phyloP scores from a whole-genome alignment of 2,888 invertebrate species.

The Hoplodrina blanda region DNA sequence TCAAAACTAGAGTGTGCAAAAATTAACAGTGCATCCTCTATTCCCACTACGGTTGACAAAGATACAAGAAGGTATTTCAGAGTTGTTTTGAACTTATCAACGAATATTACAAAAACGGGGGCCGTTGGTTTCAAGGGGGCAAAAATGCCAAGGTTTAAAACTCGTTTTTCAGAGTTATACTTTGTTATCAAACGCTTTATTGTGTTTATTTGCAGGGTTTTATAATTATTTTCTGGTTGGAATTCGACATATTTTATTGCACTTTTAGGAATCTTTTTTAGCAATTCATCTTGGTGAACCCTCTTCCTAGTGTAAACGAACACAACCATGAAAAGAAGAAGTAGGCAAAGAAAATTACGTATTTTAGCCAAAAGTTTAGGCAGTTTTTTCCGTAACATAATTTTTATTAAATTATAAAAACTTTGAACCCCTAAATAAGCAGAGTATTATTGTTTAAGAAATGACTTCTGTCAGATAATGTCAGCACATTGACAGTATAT shows the following conservation, averaged over 20 bases:
- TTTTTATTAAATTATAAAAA: slow-evolving; percentile 1
- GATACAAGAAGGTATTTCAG: slow-evolving; percentile 74
- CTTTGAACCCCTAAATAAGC: background rate
- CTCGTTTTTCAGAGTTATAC: slow-evolving; percentile 45
- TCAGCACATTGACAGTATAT: background rate
- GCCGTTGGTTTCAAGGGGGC: slow-evolving; percentile 68
- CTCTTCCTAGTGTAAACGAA: slow-evolving; percentile 41
- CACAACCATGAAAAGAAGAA: slow-evolving; percentile 46
- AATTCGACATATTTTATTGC: slow-evolving; percentile 63
- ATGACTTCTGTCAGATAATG: slow-evolving; percentile 4
- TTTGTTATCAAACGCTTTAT: slow-evolving; percentile 40
- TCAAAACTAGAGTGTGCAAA: slow-evolving; percentile 78
- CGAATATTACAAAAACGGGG: slow-evolving; percentile 73
- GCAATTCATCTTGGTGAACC: slow-evolving; percentile 42
- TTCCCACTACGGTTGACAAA: slow-evolving; percentile 71
- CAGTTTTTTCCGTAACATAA: slow-evolving; percentile 48
- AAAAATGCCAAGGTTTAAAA: slow-evolving; percentile 69
- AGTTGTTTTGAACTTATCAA: slow-evolving; percentile 66
- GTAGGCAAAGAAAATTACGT: slow-evolving; percentile 48
- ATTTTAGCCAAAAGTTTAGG: slow-evolving; percentile 23
- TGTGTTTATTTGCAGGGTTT: slow-evolving; percentile 21
- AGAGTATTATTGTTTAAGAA: background rate
- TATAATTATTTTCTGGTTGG: slow-evolving; percentile 4
- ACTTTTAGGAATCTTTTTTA: slow-evolving; percentile 54
- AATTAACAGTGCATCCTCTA: slow-evolving; percentile 74